Evolutionary conservation across 2,888 invertebrate genomes (phyloP).

Genomic region (Trichogramma dendrolimi): DNA sequence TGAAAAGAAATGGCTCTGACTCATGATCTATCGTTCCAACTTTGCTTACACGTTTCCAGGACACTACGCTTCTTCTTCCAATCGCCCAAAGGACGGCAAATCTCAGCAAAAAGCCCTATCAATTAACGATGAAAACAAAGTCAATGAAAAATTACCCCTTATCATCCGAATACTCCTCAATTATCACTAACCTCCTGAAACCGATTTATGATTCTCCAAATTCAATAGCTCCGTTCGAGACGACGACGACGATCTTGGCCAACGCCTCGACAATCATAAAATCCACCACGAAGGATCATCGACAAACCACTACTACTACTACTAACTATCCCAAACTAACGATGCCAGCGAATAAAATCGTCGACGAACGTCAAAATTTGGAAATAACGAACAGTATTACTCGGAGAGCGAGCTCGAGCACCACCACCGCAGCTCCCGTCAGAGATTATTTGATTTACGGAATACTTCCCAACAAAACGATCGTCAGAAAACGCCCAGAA

Average conservation of each 20-base stretch:
- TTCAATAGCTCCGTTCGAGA: slow-evolving; percentile 10
- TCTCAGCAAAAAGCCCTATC: slow-evolving; percentile 38
- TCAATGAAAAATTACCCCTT: slow-evolving; percentile 15
- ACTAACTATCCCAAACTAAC: slow-evolving; percentile 27
- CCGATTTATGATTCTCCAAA: slow-evolving; percentile 13
- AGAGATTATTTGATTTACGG: slow-evolving; percentile 72
- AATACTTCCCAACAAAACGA: slow-evolving; percentile 73
- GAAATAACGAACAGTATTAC: slow-evolving; percentile 36
- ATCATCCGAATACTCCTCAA: slow-evolving; percentile 29
- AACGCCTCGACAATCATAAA: slow-evolving; percentile 3
- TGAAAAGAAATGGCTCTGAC: slow-evolving; percentile 4
- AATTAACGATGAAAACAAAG: slow-evolving; percentile 28
- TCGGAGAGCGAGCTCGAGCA: slow-evolving; percentile 43
- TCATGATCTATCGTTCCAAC: slow-evolving; percentile 42
- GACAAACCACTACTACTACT: slow-evolving; percentile 10
- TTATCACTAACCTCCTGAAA: slow-evolving; percentile 16
- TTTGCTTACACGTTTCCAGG: slow-evolving; percentile 50
- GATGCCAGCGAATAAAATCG: slow-evolving; percentile 18
- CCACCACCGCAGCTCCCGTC: slow-evolving; percentile 52
- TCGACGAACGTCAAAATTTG: too few relatives aligned
- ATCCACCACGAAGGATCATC: background rate
- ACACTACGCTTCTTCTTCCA: slow-evolving; percentile 41
- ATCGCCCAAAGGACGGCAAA: slow-evolving; percentile 52
- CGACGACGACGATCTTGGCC: slow-evolving; percentile 9
- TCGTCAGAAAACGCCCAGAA: slow-evolving; percentile 70